Conservation (phyloP, 2,113 vertebrate species). For the Sterrhoptilus dennistouni region DNA sequence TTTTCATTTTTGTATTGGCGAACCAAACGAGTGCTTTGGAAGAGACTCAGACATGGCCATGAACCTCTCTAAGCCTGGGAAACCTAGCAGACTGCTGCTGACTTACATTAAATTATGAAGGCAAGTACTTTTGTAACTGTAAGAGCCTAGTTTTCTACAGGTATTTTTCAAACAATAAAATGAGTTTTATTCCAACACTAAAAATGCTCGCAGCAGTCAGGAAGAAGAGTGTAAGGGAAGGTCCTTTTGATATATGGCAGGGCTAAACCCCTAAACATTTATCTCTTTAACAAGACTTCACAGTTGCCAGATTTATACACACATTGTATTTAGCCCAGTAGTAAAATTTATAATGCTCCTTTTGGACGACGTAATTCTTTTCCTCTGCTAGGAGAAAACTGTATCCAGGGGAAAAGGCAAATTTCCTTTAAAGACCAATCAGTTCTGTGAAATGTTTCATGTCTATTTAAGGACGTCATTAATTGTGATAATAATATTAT, state of each 20-base stretch:
- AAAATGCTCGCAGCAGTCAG: neutral
- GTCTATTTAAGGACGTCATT: neutral
- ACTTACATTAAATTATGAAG: neutral
- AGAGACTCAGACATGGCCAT: neutral
- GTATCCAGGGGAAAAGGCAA: neutral
- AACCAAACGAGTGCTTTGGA: neutral
- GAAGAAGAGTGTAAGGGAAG: neutral
- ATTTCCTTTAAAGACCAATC: neutral
- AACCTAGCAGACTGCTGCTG: neutral
- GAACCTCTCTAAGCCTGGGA: neutral
- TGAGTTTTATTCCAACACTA: neutral
- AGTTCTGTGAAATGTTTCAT: neutral
- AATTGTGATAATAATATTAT: neutral
- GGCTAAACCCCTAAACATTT: neutral
- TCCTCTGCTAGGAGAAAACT: neutral
- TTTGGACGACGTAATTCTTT: conserved; percentile 30
- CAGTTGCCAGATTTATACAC: conserved; percentile 12
- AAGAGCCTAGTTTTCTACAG: neutral
- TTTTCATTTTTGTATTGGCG: neutral
- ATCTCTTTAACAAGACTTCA: conserved; percentile 52
- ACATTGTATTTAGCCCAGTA: conserved; percentile 9
- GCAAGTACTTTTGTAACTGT: neutral
- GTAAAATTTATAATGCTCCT: conserved; percentile 40
- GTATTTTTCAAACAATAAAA: conserved; percentile 13
- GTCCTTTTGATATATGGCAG: neutral